These are phyloP conservation scores for Pungitius pungitius DNA, from an alignment of 2,113 vertebrate species.

Conservation along the genomic window DNA sequence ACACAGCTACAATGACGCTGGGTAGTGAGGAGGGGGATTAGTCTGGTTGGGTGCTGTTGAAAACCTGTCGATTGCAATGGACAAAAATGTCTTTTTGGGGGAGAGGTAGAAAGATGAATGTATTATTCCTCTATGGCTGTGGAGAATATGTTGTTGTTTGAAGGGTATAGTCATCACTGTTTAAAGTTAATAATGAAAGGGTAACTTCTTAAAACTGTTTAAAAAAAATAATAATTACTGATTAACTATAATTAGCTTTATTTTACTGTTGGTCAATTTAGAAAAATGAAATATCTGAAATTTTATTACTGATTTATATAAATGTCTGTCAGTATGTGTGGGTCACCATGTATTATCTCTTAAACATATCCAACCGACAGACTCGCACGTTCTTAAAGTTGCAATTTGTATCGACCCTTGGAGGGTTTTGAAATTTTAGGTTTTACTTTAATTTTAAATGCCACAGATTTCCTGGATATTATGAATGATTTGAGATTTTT, in stretches of 20 bases:
- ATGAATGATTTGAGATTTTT: not conserved
- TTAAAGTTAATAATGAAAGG: not conserved
- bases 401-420: not conserved
- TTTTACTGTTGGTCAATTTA: not conserved
- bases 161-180: not conserved
- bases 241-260: not conserved
- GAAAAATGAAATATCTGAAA: too few species aligned
- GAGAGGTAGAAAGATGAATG: not conserved
- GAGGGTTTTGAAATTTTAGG: not conserved
- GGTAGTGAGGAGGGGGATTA: not conserved
- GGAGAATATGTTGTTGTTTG: not conserved
- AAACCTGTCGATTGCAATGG: not conserved
- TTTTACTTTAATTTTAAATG: too few species aligned
- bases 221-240: not conserved
- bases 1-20: not conserved
- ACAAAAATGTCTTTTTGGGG: not conserved
- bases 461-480: not conserved
- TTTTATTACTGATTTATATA: not conserved
- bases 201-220: not conserved
- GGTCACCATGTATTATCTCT: not conserved
- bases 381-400: too few species aligned
- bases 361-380: not conserved
- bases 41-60: conserved; percentile 2
- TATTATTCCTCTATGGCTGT: not conserved
- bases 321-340: not conserved